Base-by-base conservation (phyloP, 2,888 invertebrate genomes). In the Seira musarum region DNA sequence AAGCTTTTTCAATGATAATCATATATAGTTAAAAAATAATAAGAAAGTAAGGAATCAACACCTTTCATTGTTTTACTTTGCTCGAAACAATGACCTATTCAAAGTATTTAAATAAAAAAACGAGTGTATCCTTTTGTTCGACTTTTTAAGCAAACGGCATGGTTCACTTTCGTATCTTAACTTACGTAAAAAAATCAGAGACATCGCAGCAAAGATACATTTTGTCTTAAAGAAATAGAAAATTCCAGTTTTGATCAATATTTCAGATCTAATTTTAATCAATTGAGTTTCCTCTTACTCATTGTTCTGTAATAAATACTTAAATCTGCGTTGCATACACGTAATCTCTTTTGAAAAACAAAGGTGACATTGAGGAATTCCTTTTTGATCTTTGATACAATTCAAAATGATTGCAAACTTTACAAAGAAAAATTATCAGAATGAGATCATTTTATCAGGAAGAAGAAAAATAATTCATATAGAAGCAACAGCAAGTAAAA, bases 51-150 rank as follows among this genome's bases (percentile, higher is more conserved):
- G n/a, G n/a, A 10, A 57, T 13, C 8, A 57, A 57, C 57, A 57
- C 57, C 57, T 57, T 57, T n/a, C n/a, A 57, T 57, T 57, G 57
- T 57, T 57, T n/a, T 15, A 57, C 57, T 13, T 40, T 40, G 57
- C 57, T 40, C 40, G 17, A 25, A 65, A 65, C 65, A 65, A 65
- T 65, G n/a, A n/a, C 10, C 25, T 17, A 65, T 65, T 65, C 65
- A 65, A 65, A 30, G n/a, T n/a, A n/a, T n/a, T n/a, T n/a, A n/a
- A n/a, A n/a, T n/a, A n/a, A n/a, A n/a, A 15, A n/a, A 65, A 30
- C 17, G 65, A 65, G 65, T 65, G 35, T 35, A 25, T 22, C n/a
- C n/a, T n/a, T n/a, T n/a, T 40, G 40, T 40, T 13, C 40, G 40
- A 40, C 40, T 8, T 40, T n/a, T n/a, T n/a, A n/a, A n/a, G n/a